Conservation (phyloP, 2,113 vertebrate genomes). For the Melospiza georgiana region DNA sequence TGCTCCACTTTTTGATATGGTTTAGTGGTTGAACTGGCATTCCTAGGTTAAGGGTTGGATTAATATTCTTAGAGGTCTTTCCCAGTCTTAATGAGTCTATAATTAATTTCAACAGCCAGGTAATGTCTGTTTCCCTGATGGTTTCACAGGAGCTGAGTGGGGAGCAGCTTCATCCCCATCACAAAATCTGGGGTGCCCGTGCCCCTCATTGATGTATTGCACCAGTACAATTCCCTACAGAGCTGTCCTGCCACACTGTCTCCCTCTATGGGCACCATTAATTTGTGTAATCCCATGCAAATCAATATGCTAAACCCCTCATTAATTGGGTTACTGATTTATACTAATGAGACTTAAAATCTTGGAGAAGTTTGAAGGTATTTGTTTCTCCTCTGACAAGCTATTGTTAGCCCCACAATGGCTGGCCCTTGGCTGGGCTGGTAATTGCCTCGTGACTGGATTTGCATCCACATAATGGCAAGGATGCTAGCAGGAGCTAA, state of each 20-base stretch:
- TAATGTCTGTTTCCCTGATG: neutral
- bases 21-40: neutral
- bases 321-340: constrained; percentile 33
- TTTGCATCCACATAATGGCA: constrained; percentile 1
- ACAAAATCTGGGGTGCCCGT: neutral
- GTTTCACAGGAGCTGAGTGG: neutral
- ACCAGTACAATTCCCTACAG: fast-evolving
- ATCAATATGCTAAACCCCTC: constrained; percentile 38
- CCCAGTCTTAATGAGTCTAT: neutral
- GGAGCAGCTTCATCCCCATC: neutral
- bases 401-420: constrained; percentile 47
- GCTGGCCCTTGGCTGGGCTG: constrained; percentile 13
- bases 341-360: constrained; percentile 48
- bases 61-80: neutral
- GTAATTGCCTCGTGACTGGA: constrained; percentile 30
- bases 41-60: neutral
- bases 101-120: neutral
- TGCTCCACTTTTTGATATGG: neutral
- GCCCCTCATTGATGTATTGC: neutral
- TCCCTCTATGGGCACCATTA: neutral
- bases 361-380: neutral
- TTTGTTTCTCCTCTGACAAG: constrained; percentile 5
- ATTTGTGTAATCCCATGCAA: neutral
- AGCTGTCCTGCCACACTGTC: neutral
- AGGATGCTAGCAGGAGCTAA: constrained; percentile 41